A percentile compares a stretch with the other conserved stretches of the same genome.
These are phyloP conservation scores for Pogona vitticeps DNA, from an alignment of 2,113 vertebrate species.

Conservation along the genomic window DNA sequence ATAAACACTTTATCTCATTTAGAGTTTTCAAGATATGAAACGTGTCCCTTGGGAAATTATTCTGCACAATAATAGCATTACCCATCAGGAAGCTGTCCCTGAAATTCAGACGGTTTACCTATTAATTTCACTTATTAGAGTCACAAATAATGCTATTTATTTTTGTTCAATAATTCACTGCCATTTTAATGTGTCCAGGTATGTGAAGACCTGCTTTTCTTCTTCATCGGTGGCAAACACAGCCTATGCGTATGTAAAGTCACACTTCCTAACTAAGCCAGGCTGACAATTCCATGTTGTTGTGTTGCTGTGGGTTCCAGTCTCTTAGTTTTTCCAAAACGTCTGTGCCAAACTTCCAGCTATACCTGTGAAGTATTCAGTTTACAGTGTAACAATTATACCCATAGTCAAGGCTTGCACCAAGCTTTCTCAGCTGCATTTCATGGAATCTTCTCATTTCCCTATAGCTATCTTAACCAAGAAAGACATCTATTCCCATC, in stretches of 20 bases:
- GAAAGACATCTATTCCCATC: background rate
- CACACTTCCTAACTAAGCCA: background rate
- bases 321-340: background rate
- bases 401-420: background rate
- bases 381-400: background rate
- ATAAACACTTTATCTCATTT: background rate
- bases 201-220: background rate
- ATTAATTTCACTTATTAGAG: constrained; percentile 13
- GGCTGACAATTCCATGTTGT: background rate
- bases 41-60: constrained; percentile 24
- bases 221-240: background rate
- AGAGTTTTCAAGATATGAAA: constrained; percentile 5
- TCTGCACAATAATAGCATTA: background rate
- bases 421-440: background rate
- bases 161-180: background rate
- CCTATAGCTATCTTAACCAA: background rate
- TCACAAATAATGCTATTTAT: constrained; percentile 1
- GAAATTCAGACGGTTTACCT: background rate
- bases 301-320: background rate
- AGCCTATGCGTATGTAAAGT: background rate
- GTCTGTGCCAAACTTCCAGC: background rate
- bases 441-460: no score
- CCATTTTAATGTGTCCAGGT: background rate
- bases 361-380: background rate
- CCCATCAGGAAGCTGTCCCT: background rate